These are phyloP conservation scores for Clepsis dumicolana DNA, from an alignment of 2,888 invertebrate genomes.

Conservation along the genomic window DNA sequence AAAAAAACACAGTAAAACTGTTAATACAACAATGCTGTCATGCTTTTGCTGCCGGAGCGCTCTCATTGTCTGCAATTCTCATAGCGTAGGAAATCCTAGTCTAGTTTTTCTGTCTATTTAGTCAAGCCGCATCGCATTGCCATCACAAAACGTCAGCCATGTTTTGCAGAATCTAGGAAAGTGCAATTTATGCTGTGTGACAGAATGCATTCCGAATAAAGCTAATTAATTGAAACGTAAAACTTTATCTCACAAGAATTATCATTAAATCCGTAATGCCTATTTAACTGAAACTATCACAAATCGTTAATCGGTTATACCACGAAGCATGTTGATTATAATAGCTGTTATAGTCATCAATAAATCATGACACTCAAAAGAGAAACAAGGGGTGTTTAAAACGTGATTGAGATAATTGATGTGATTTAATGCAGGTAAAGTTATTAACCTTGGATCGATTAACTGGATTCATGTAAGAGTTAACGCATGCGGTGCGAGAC, in stretches of 20 bases:
- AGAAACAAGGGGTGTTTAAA: conserved; percentile 22
- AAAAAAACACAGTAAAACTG: not conserved
- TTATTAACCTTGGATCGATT: conserved; percentile 36
- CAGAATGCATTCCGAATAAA: not conserved
- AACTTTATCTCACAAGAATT: not conserved
- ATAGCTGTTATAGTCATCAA: not conserved
- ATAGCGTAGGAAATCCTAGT: conserved; percentile 42
- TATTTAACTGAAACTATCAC: not conserved
- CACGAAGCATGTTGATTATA: not conserved
- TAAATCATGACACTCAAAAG: conserved; percentile 3
- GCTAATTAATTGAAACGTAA: not conserved
- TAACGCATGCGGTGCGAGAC: conserved; percentile 14
- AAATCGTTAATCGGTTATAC: not conserved
- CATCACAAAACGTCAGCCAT: not conserved
- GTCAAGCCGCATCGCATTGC: not conserved
- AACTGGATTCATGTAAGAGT: conserved; percentile 25
- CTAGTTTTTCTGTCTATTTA: conserved; percentile 41
- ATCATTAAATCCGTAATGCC: not conserved
- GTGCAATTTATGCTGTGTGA: not conserved
- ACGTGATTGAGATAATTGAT: conserved; percentile 24
- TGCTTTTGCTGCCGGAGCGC: not conserved
- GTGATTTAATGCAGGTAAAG: conserved; percentile 27
- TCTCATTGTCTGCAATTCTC: conserved; percentile 33
- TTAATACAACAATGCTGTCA: not conserved
- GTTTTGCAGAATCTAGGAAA: not conserved